Conservation (phyloP, 2,113 vertebrate species). For the Phaethon lepturus region DNA sequence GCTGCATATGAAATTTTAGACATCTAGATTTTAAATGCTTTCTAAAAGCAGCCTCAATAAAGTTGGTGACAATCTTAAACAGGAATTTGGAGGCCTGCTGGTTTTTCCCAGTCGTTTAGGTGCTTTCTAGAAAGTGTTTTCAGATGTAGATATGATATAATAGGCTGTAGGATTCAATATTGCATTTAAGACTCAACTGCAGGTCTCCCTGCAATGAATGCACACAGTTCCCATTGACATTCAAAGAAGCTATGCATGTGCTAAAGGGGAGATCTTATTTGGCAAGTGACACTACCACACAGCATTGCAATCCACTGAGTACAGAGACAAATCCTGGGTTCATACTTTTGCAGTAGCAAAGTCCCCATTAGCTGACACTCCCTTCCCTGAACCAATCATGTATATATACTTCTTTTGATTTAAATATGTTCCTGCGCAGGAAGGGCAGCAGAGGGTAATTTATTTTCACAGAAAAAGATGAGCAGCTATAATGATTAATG, state of each 20-base stretch:
- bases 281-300: slow-evolving; percentile 18
- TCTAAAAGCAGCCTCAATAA: neutral
- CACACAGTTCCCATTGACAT: neutral
- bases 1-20: neutral
- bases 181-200: neutral
- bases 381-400: neutral
- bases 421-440: neutral
- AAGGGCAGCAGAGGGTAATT: slow-evolving; percentile 30
- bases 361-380: neutral
- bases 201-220: neutral
- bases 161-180: neutral
- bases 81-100: neutral
- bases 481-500: slow-evolving; percentile 32
- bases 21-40: neutral
- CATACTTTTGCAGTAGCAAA: neutral
- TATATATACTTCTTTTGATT: neutral
- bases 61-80: neutral
- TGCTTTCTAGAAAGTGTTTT: neutral
- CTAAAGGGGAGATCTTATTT: slow-evolving; percentile 27
- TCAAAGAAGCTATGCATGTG: neutral
- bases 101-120: neutral
- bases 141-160: neutral
- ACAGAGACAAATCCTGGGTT: slow-evolving; percentile 40
- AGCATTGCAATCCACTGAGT: slow-evolving; percentile 55
- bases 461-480: slow-evolving; percentile 19